Evolutionary conservation across 2,888 invertebrate genomes (phyloP), one percentile per base, ranked within the genome.

Genomic region (Ametastegia equiseti): DNA sequence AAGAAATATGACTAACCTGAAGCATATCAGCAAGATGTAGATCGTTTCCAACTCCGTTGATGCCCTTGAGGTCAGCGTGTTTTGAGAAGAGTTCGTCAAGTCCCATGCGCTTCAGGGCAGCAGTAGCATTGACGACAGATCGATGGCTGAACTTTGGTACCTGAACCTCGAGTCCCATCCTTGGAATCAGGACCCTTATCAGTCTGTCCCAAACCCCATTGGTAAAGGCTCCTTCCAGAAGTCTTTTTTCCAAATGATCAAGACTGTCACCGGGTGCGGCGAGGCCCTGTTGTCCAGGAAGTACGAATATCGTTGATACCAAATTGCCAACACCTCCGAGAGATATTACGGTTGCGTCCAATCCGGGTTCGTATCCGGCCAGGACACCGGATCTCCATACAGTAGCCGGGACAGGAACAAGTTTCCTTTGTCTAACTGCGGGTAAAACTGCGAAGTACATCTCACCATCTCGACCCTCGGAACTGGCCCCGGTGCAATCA

Each of bases 261-360:
- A 97, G 92, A 81, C 96, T 97, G 87, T 97, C 97, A 0, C 96
- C 96, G 0, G 96, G 96, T 1, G 96, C 96, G 0, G 95, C 93
- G 80, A 96, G 95, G 36, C 97, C 97, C 92, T 97, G 97, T 89
- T 97, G 97, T 0, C 97, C 97, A 0, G 97, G 97, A 93, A 97
- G 95, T 0, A 97, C 93, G 85, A 97, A 95, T 60, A 97, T 94
- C 0, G 96, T 96, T 87, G 97, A 97, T 0, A 97, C 94, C 0
- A 95, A 93, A 77, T 96, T 95, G 83, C 95, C 94, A 39, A 94
- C 93, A 42, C 94, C 94, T 11, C 97, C 97, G 77, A 97, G 92
- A 9, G 97, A 95, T 4, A 96, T 95, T 0, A 96, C 96, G 0
- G 97, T 97, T 0, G 97, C 97, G 88, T 97, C 97, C 47, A 97